Evolutionary conservation across 2,113 vertebrate genomes (phyloP).

Genomic region (Neogale vison): DNA sequence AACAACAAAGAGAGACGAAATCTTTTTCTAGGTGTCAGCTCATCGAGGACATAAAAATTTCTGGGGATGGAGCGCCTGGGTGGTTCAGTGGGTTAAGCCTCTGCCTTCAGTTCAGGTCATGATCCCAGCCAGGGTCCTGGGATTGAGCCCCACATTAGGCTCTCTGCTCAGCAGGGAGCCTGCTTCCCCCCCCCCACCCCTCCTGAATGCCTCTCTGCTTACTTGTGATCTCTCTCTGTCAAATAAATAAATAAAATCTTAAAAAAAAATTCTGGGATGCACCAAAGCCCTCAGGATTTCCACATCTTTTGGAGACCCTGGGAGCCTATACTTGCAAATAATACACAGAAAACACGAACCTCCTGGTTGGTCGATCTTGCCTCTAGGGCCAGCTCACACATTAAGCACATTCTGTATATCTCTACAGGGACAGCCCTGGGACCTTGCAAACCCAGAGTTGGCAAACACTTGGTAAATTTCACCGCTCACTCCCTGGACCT

Average conservation of each 20-base stretch:
- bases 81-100: no score
- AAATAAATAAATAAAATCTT: no score
- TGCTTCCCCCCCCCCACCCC: no score
- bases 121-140: no score
- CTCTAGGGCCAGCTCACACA: neutral
- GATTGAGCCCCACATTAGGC: no score
- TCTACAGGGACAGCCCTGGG: neutral
- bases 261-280: neutral
- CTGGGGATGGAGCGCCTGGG: neutral
- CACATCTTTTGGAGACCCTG: neutral
- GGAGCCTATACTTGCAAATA: neutral
- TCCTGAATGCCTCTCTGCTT: no score
- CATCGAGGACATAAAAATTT: neutral
- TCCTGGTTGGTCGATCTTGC: neutral
- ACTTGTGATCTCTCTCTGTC: no score
- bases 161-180: no score
- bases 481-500: neutral
- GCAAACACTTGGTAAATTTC: neutral
- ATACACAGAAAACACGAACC: neutral
- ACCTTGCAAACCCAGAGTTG: neutral
- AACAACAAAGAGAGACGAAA: neutral
- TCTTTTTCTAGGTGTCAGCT: neutral
- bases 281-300: neutral
- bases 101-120: no score
- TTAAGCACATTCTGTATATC: neutral